These are phyloP conservation scores for Aspidiotus rigidus DNA, from an alignment of 2,888 invertebrate species.

Conservation along the genomic window DNA sequence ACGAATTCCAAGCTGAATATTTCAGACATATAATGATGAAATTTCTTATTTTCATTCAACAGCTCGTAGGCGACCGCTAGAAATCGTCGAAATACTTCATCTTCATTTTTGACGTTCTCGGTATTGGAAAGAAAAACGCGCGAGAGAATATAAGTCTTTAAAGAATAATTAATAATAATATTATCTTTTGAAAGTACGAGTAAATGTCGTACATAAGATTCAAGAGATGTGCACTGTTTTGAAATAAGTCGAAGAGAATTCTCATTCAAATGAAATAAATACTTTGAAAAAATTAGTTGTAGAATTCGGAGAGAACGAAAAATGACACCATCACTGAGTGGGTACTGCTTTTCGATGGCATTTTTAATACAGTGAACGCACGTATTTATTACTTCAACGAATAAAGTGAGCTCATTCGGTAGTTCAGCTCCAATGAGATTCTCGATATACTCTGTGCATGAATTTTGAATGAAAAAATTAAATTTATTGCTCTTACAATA, in stretches of 20 bases:
- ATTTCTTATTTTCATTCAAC: neutral
- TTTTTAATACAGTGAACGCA: neutral
- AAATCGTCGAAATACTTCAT: neutral
- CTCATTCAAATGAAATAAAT: neutral
- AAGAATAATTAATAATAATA: neutral
- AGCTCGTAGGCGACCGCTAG: neutral
- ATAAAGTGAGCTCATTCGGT: neutral
- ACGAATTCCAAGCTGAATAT: neutral
- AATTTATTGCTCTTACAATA: constrained; percentile 3
- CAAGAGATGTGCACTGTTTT: neutral
- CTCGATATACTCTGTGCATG: constrained; percentile 1
- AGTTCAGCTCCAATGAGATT: neutral
- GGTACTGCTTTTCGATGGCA: neutral
- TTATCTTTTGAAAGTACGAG: neutral
- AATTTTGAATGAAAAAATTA: neutral
- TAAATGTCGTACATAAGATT: neutral
- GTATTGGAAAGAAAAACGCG: neutral
- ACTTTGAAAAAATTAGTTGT: neutral
- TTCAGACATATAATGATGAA: neutral
- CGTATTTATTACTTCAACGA: neutral
- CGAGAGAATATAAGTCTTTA: neutral
- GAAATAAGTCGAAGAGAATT: neutral
- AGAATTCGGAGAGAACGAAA: neutral
- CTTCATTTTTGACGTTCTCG: neutral
- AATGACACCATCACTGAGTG: neutral